Evolutionary conservation across 2,113 vertebrate genomes (phyloP).

Genomic region (Bos taurus): ARS-UCD2.0 NC_037332.1:96138501-96139000

Average conservation of each 20-base stretch:
- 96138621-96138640: neutral
- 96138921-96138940: neutral
- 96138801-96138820: neutral
- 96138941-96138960: neutral
- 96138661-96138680: slow-evolving; percentile 1
- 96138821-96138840: neutral
- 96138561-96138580: neutral
- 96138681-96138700: neutral
- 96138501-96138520: neutral
- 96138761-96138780: neutral
- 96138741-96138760: neutral
- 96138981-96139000: neutral
- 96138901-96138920: neutral
- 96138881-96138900: neutral
- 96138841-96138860: neutral
- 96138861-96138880: neutral
- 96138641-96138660: neutral
- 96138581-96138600: neutral
- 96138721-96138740: neutral
- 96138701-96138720: neutral
- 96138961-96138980: neutral
- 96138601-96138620: neutral
- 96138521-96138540: neutral
- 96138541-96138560: neutral
- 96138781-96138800: neutral